These are phyloP conservation scores for Lepisosteus oculatus DNA, from an alignment of 2,113 vertebrate genomes.

Conservation along the genomic window DNA sequence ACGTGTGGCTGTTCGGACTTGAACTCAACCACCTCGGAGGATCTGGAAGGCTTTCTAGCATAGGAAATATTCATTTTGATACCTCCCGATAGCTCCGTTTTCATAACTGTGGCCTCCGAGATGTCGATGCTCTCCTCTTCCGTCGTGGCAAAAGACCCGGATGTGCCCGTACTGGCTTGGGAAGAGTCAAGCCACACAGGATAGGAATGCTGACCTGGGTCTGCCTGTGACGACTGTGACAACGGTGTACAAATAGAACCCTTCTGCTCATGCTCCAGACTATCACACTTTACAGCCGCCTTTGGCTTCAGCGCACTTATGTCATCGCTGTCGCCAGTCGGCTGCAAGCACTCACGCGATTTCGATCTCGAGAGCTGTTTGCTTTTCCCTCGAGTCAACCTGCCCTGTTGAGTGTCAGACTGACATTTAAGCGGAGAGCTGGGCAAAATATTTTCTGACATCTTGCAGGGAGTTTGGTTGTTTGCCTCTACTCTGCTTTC, in stretches of 20 bases:
- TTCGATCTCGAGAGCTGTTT: background rate
- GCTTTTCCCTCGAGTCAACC: background rate
- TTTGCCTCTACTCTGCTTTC: background rate
- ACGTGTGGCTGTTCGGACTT: background rate
- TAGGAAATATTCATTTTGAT: constrained; percentile 45
- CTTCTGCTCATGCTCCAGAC: background rate
- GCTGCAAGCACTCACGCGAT: background rate
- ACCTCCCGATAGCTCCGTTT: constrained; percentile 31
- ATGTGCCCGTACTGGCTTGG: constrained; percentile 26
- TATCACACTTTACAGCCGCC: too few species aligned
- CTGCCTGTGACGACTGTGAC: constrained; percentile 28
- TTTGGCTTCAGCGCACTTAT: background rate
- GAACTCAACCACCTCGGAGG: background rate
- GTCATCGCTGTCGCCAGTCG: background rate
- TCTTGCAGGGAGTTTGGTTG: background rate
- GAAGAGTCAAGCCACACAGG: constrained; percentile 43
- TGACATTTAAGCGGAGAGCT: constrained; percentile 21
- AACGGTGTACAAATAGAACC: background rate
- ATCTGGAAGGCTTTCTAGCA: constrained; percentile 42
- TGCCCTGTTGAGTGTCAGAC: background rate
- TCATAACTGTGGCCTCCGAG: constrained; percentile 34
- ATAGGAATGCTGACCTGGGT: constrained; percentile 39
- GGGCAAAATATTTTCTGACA: background rate
- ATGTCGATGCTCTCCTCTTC: constrained; percentile 47
- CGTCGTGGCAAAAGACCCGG: constrained; percentile 35